Conservation (phyloP, 1,140 invertebrate genomes). For the Brachionus sp. region DNA sequence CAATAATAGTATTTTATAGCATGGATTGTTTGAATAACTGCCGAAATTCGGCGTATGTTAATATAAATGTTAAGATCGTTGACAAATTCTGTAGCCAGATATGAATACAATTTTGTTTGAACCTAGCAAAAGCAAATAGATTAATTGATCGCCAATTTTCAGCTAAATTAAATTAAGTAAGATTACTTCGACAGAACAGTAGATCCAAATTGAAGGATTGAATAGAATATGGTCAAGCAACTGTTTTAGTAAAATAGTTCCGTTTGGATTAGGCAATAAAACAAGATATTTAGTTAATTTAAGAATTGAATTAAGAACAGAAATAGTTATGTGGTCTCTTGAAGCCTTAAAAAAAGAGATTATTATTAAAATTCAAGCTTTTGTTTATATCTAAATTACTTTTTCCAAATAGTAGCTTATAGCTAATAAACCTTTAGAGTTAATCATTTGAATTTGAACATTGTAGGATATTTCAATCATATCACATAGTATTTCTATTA, state of each 20-base stretch:
- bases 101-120: slow-evolving; percentile 92
- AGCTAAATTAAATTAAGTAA: neutral
- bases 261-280: slow-evolving; percentile 83
- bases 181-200: slow-evolving; percentile 76
- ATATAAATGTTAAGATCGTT: slow-evolving; percentile 95
- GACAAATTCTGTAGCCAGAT: slow-evolving; percentile 93
- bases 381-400: slow-evolving; percentile 49
- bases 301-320: slow-evolving; percentile 86
- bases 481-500: slow-evolving; percentile 93
- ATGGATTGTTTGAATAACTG: slow-evolving; percentile 94
- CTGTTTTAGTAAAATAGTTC: slow-evolving; percentile 91
- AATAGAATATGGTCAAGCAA: slow-evolving; percentile 96
- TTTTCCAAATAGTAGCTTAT: slow-evolving; percentile 94
- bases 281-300: slow-evolving; percentile 93
- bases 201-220: slow-evolving; percentile 97
- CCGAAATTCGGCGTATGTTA: slow-evolving; percentile 89
- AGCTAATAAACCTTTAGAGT: slow-evolving; percentile 92
- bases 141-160: no score
- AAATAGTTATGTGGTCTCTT: slow-evolving; percentile 84
- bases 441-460: slow-evolving; percentile 97
- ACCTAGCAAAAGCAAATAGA: slow-evolving; percentile 47
- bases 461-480: slow-evolving; percentile 91
- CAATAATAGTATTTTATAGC: slow-evolving; percentile 98
- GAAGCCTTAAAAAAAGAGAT: slow-evolving; percentile 64
- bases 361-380: neutral